Percentiles rank a stretch among this genome's conserved stretches.
phyloP scores from a whole-genome alignment of 2,888 invertebrate genomes.

The Ariolimax columbianus region DNA sequence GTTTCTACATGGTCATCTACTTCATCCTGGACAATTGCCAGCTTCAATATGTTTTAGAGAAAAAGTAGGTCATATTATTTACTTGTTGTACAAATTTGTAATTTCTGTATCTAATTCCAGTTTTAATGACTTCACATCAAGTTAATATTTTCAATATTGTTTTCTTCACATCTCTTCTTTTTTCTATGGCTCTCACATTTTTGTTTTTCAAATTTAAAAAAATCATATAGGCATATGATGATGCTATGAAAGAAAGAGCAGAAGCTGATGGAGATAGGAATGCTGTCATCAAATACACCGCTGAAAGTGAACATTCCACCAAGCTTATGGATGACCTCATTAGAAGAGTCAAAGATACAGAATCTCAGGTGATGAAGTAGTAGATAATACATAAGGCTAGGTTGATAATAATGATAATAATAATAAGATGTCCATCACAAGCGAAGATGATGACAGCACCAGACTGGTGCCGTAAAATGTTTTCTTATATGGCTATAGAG shows the following conservation, averaged over 20 bases:
- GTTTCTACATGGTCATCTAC: conserved; percentile 75
- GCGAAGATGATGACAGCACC: no score
- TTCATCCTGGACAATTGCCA: conserved; percentile 71
- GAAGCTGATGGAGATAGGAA: conserved; percentile 66
- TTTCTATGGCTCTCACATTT: conserved; percentile 3
- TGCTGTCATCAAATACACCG: conserved; percentile 68
- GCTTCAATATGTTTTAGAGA: conserved; percentile 72
- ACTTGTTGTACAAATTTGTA: not conserved
- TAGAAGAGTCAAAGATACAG: conserved; percentile 61
- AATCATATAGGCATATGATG: conserved; percentile 65
- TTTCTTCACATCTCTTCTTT: no score
- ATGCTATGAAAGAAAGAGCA: conserved; percentile 62
- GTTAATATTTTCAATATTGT: not conserved
- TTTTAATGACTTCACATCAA: not conserved
- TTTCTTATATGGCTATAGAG: no score
- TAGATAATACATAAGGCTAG: not conserved
- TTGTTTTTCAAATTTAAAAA: not conserved
- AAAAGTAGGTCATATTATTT: conserved; percentile 60
- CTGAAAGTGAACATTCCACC: conserved; percentile 69
- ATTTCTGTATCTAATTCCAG: not conserved
- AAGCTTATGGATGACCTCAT: conserved; percentile 71
- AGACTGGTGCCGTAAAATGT: no score
- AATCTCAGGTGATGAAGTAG: conserved; percentile 59
- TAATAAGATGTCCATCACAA: no score
- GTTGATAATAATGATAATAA: no score